These are phyloP conservation scores for Himalopsyche tibetana DNA, from an alignment of 2,888 invertebrate species.

Conservation along the genomic window DNA sequence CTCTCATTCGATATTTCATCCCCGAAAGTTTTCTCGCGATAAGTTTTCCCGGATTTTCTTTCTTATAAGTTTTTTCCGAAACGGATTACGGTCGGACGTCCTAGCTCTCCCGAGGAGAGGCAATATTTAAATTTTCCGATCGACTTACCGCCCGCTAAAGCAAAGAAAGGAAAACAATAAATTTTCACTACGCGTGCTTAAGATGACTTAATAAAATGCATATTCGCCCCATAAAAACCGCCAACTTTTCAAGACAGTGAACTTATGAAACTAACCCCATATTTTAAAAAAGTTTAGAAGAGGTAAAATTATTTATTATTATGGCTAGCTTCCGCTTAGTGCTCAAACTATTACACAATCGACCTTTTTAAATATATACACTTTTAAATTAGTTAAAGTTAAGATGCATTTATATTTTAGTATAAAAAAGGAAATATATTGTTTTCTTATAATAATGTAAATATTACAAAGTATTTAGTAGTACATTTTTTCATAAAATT, in stretches of 20 bases:
- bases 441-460: too few species aligned
- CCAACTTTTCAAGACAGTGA: slow-evolving; percentile 6
- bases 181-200: slow-evolving; percentile 37
- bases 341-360: too few species aligned
- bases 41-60: slow-evolving; percentile 51
- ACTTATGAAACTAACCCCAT: background rate
- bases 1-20: slow-evolving; percentile 52
- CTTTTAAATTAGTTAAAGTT: too few species aligned
- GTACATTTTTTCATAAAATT: too few species aligned
- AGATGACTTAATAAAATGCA: slow-evolving; percentile 34
- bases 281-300: too few species aligned
- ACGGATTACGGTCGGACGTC: slow-evolving; percentile 58
- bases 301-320: too few species aligned
- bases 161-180: slow-evolving; percentile 51
- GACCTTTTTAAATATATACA: too few species aligned
- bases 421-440: too few species aligned
- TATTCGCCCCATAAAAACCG: slow-evolving; percentile 8
- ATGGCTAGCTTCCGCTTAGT: too few species aligned
- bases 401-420: too few species aligned
- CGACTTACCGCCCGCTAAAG: slow-evolving; percentile 54
- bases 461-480: too few species aligned
- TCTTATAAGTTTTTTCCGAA: slow-evolving; percentile 55
- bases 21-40: slow-evolving; percentile 45
- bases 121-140: slow-evolving; percentile 65
- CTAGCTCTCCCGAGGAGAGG: slow-evolving; percentile 34